Conservation (phyloP, 2,888 invertebrate genomes). For the Drosophila setosimentum region DNA sequence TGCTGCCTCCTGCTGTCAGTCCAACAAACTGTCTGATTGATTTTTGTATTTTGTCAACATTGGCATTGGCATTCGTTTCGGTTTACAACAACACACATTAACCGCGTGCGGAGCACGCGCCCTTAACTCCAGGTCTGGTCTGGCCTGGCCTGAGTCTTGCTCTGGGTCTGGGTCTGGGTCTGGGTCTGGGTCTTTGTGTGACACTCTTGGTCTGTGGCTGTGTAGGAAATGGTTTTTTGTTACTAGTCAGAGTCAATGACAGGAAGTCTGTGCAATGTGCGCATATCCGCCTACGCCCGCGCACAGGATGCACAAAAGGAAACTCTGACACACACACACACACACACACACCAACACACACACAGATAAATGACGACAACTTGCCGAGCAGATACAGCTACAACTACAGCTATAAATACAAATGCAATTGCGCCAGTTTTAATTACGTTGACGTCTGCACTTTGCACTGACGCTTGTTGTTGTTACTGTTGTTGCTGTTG, state of each 20-base stretch:
- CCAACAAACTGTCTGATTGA: slow-evolving; percentile 41
- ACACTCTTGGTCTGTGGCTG: not conserved
- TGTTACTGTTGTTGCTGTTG: slow-evolving; percentile 36
- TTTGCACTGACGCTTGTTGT: slow-evolving; percentile 51
- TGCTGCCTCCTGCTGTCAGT: slow-evolving; percentile 1
- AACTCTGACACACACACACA: slow-evolving; percentile 45
- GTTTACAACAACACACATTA: slow-evolving; percentile 13
- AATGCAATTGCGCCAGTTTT: slow-evolving; percentile 67
- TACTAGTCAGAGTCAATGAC: slow-evolving; percentile 74
- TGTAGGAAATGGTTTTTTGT: slow-evolving; percentile 73
- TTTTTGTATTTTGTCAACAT: slow-evolving; percentile 49
- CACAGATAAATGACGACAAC: slow-evolving; percentile 11
- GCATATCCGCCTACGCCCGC: slow-evolving; percentile 76
- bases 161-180: not conserved
- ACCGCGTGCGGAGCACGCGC: slow-evolving; percentile 65
- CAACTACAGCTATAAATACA: slow-evolving; percentile 20
- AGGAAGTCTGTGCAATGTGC: slow-evolving; percentile 76
- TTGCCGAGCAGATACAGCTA: slow-evolving; percentile 15
- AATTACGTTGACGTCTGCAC: slow-evolving; percentile 72
- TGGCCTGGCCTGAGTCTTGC: slow-evolving; percentile 6
- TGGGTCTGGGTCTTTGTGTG: slow-evolving; percentile 3
- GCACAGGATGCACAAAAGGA: slow-evolving; percentile 78
- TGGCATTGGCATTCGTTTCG: slow-evolving; percentile 46
- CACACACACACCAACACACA: not conserved
- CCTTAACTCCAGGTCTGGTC: slow-evolving; percentile 1